Percentiles rank a stretch among this genome's conserved stretches.
These are phyloP conservation scores for Hermatobates lingyangjiaoensis DNA, from an alignment of 1,140 invertebrate species.

Conservation along the genomic window DNA sequence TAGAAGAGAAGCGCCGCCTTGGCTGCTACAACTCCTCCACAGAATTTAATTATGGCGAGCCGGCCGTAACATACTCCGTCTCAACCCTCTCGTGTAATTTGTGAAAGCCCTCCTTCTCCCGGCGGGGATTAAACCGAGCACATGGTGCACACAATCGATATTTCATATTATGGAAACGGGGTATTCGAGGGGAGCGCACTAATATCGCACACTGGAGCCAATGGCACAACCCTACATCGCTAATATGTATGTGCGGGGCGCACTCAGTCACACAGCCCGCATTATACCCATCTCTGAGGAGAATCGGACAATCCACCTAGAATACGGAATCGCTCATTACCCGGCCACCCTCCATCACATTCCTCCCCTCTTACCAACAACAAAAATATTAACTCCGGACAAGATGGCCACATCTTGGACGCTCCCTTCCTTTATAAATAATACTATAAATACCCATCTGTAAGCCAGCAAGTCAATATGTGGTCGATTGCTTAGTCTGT, in stretches of 20 bases:
- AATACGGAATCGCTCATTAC: too few relatives aligned
- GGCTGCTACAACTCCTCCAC: background rate
- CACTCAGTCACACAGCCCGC: background rate
- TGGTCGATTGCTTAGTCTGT: too few relatives aligned
- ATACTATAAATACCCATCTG: too few relatives aligned
- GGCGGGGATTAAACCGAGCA: constrained; percentile 1
- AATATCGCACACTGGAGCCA: background rate
- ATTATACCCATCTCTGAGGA: too few relatives aligned
- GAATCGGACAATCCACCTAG: too few relatives aligned
- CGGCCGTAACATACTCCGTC: background rate
- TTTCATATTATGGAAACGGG: constrained; percentile 13
- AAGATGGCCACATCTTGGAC: too few relatives aligned
- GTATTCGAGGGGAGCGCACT: constrained; percentile 4
- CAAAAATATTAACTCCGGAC: too few relatives aligned
- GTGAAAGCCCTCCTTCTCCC: constrained; percentile 9
- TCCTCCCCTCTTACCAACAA: too few relatives aligned
- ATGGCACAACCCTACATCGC: constrained; percentile 5
- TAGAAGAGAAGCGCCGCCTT: background rate
- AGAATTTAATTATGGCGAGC: constrained; percentile 13
- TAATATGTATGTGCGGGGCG: constrained; percentile 10
- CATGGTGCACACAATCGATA: constrained; percentile 15
- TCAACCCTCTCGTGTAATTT: constrained; percentile 9
- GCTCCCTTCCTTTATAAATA: too few relatives aligned
- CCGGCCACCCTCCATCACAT: too few relatives aligned
- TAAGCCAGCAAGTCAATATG: too few relatives aligned